phyloP scores from a whole-genome alignment of 2,797 vertebrate genomes.

The Betta splendens region DNA sequence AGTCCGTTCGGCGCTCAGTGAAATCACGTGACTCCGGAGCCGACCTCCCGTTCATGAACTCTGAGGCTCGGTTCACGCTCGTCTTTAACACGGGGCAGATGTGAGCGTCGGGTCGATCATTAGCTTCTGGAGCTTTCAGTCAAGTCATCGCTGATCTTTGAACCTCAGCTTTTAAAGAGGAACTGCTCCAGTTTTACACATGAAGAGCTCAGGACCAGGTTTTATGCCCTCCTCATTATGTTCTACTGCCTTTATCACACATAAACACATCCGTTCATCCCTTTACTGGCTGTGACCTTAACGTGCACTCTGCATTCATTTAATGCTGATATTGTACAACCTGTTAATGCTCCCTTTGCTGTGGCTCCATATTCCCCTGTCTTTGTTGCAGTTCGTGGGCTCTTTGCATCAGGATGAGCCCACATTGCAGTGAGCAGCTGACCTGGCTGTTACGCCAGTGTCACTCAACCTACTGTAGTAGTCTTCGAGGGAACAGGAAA shows the following conservation, averaged over 20 bases:
- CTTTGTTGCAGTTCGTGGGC: background rate
- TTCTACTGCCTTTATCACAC: too few species aligned
- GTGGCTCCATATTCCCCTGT: background rate
- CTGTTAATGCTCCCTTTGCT: background rate
- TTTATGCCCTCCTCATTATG: too few species aligned
- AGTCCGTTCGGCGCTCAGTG: too few species aligned
- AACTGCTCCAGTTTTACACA: background rate
- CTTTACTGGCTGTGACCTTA: too few species aligned
- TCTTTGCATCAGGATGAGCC: conserved; percentile 47
- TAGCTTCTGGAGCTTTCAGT: conserved; percentile 1
- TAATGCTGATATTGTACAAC: too few species aligned
- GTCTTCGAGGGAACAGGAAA: conserved; percentile 37
- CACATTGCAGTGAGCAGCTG: conserved; percentile 25
- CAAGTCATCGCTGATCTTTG: background rate
- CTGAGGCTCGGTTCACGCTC: background rate
- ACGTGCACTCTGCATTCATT: too few species aligned
- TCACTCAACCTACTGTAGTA: conserved; percentile 62
- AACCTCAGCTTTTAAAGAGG: background rate
- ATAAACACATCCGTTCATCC: too few species aligned
- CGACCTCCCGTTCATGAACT: background rate
- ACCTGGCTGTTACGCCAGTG: conserved; percentile 53
- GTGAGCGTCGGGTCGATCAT: background rate
- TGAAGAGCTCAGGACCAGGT: too few species aligned
- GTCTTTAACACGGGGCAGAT: too few species aligned
- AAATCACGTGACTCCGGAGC: too few species aligned